A percentile compares a stretch with the other conserved stretches of the same genome.
Conservation (phyloP, 2,113 vertebrate genomes). For the Halichoeres trimaculatus region DNA sequence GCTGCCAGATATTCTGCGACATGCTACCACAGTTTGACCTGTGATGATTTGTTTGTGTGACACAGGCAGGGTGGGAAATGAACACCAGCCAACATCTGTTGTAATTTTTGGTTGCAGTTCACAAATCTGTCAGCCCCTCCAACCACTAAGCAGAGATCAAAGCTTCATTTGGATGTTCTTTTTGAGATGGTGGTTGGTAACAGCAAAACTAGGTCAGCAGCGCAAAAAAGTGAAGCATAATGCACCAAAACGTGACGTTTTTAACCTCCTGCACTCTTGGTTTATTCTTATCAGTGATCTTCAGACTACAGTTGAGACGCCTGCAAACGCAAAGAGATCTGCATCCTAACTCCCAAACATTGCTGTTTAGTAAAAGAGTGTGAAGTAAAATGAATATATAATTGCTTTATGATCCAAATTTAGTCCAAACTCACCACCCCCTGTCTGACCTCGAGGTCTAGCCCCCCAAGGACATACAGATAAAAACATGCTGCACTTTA, state of each 20-base stretch:
- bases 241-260: neutral
- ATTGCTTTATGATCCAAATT: constrained; percentile 74
- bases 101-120: neutral
- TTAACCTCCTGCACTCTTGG: neutral
- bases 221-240: neutral
- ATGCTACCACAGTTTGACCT: constrained; percentile 16
- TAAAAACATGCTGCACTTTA: constrained; percentile 15
- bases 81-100: constrained; percentile 10
- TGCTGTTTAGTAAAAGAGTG: constrained; percentile 37
- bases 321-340: neutral
- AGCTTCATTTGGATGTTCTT: constrained; percentile 1
- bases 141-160: neutral
- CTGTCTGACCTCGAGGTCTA: constrained; percentile 67
- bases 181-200: neutral
- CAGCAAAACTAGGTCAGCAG: neutral
- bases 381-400: constrained; percentile 46
- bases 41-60: constrained; percentile 14
- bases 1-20: neutral
- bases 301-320: neutral
- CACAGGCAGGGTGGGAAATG: constrained; percentile 9
- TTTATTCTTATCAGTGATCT: constrained; percentile 3
- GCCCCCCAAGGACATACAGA: constrained; percentile 32
- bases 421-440: constrained; percentile 70
- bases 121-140: constrained; percentile 14
- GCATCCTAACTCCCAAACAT: constrained; percentile 5